Evolutionary conservation across 2,113 vertebrate genomes (phyloP), one percentile per base, ranked within the genome.

Genomic region (Xyliphius kryptos): DNA sequence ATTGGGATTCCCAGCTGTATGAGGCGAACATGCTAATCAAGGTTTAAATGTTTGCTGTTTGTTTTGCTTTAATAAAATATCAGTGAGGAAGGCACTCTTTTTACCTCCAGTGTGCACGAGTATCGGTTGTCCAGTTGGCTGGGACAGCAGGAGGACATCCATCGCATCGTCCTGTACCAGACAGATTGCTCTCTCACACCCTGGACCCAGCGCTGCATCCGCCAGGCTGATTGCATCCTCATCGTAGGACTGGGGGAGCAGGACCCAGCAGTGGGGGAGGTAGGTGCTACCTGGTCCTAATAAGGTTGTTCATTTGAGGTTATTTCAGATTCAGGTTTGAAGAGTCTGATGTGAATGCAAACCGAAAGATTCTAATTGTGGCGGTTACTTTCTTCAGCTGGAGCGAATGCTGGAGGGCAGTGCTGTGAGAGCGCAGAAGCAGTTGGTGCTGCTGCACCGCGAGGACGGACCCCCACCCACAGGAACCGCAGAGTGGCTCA

Each of bases 121-220:
- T 96, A 98, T 77, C 87, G 94, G 0, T 84, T 98, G 22, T 96
- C 89, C 95, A 98, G n/a, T n/a, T n/a, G n/a, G n/a, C n/a, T n/a
- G n/a, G n/a, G n/a, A n/a, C n/a, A n/a, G n/a, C n/a, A n/a, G 83
- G 95, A 98, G 61, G 95, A 97, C 61, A 89, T 93, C 61, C 95
- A 98, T 76, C 89, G 92, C 2, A 94, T 97, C 0, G 93, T 97
- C 36, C 89, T 97, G 1, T 97, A 97, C 82, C 95, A 97, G 87
- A 91, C 94, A 0, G 93, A 98, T 79, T 66, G 85, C 72, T 79
- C 78, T 2, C 90, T 97, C 10, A 96, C 95, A 0, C 93, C 95
- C 0, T 97, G 95, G 95, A 96, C 94, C 0, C 95, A 95, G 78
- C 91, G 91, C 76, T n/a, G n/a, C n/a, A n/a, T n/a, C n/a, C n/a